Evolutionary conservation across 2,888 invertebrate species (phyloP).

Genomic region (Ethmia dodecea): DNA sequence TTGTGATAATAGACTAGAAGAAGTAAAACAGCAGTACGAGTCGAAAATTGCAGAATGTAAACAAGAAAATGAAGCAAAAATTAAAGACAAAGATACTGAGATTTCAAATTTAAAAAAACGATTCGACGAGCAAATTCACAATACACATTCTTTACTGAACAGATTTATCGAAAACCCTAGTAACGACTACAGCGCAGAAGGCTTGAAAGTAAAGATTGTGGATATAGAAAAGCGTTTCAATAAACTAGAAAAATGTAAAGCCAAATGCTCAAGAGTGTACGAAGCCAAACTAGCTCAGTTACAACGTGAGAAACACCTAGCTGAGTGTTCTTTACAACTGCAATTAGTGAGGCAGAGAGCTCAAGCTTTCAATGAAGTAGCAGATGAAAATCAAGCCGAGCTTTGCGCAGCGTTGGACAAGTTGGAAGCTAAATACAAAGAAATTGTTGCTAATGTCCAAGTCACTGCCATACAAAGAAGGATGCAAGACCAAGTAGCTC

Average conservation of each 20-base stretch:
- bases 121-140: slow-evolving; percentile 43
- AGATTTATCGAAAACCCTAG: slow-evolving; percentile 38
- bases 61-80: slow-evolving; percentile 27
- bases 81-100: slow-evolving; percentile 36
- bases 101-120: slow-evolving; percentile 35
- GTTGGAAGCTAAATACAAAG: slow-evolving; percentile 61
- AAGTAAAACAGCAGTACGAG: slow-evolving; percentile 40
- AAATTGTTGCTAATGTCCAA: slow-evolving; percentile 62
- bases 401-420: slow-evolving; percentile 47
- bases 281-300: slow-evolving; percentile 50
- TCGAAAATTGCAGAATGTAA: slow-evolving; percentile 30
- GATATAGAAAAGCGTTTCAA: slow-evolving; percentile 53
- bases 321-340: slow-evolving; percentile 55
- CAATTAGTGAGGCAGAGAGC: slow-evolving; percentile 56
- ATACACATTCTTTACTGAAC: slow-evolving; percentile 35
- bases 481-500: slow-evolving; percentile 56
- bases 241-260: slow-evolving; percentile 52
- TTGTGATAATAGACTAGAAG: slow-evolving; percentile 46
- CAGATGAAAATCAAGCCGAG: slow-evolving; percentile 52
- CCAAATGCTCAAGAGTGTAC: slow-evolving; percentile 40
- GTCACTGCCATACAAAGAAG: slow-evolving; percentile 60
- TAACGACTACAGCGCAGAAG: slow-evolving; percentile 29
- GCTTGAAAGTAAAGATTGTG: slow-evolving; percentile 30
- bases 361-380: slow-evolving; percentile 48
- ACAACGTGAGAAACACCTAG: slow-evolving; percentile 55